phyloP scores from a whole-genome alignment of 1,140 invertebrate genomes.

The Diachasmimorpha longicaudata region DNA sequence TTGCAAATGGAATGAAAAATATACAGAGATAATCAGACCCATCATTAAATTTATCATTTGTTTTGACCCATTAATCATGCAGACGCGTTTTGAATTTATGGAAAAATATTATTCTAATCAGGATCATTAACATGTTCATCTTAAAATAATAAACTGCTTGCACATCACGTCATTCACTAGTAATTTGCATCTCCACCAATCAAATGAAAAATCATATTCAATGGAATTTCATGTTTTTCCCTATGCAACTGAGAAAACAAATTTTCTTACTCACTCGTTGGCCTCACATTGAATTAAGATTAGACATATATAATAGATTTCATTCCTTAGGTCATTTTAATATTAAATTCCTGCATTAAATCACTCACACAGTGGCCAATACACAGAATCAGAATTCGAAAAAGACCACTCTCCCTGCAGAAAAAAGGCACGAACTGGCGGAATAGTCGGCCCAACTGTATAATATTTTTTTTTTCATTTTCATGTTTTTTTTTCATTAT shows the following conservation, averaged over 20 bases:
- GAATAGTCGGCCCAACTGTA: slow-evolving; percentile 64
- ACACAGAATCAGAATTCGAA: slow-evolving; percentile 54
- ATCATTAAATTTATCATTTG: neutral
- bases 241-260: slow-evolving; percentile 7
- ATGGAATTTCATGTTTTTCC: neutral
- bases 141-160: slow-evolving; percentile 29
- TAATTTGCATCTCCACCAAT: neutral
- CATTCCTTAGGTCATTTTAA: slow-evolving; percentile 7
- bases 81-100: slow-evolving; percentile 23
- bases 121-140: slow-evolving; percentile 7
- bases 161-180: slow-evolving; percentile 4
- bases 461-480: slow-evolving; percentile 50
- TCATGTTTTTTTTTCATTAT: slow-evolving; percentile 42
- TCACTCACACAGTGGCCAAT: slow-evolving; percentile 38
- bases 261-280: neutral
- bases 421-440: slow-evolving; percentile 65
- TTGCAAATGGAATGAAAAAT: slow-evolving; percentile 25
- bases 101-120: slow-evolving; percentile 30
- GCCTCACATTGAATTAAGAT: slow-evolving; percentile 8
- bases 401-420: slow-evolving; percentile 53
- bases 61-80: neutral
- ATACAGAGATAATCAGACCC: slow-evolving; percentile 4
- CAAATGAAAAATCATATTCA: neutral
- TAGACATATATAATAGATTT: slow-evolving; percentile 6
- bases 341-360: slow-evolving; percentile 14